phyloP scores from a whole-genome alignment of 2,113 vertebrate species.

The Channa maculata region DNA sequence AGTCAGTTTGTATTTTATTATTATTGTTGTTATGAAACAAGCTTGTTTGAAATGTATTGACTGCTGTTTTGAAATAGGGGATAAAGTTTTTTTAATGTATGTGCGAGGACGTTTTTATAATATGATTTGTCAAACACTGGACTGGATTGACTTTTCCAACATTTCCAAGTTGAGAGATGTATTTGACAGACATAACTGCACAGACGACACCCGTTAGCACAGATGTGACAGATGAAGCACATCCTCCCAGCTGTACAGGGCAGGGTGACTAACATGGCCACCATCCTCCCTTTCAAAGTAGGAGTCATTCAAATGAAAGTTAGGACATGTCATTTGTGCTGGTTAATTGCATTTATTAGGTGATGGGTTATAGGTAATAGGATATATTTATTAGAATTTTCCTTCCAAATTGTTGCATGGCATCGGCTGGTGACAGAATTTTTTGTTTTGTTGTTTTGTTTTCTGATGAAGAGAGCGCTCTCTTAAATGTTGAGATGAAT shows the following conservation, averaged over 20 bases:
- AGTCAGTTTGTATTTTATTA: slow-evolving; percentile 81
- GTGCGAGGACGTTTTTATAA: slow-evolving; percentile 79
- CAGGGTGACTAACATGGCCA: slow-evolving; percentile 42
- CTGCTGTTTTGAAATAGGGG: slow-evolving; percentile 86
- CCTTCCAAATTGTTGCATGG: slow-evolving; percentile 63
- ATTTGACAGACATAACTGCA: slow-evolving; percentile 82
- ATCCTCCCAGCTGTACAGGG: slow-evolving; percentile 52
- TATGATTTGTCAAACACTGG: slow-evolving; percentile 89
- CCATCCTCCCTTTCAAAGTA: slow-evolving; percentile 54
- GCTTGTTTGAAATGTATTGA: slow-evolving; percentile 84
- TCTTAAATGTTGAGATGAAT: slow-evolving; percentile 36
- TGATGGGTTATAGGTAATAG: slow-evolving; percentile 50
- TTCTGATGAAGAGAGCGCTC: slow-evolving; percentile 21
- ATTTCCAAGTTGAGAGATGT: slow-evolving; percentile 81
- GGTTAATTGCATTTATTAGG: slow-evolving; percentile 38
- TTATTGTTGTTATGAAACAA: slow-evolving; percentile 81
- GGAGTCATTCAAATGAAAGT: slow-evolving; percentile 43
- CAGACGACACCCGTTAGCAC: slow-evolving; percentile 71
- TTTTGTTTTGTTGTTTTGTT: slow-evolving; percentile 19
- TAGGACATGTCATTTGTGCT: slow-evolving; percentile 57
- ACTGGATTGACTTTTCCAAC: slow-evolving; percentile 84
- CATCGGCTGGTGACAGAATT: slow-evolving; percentile 36
- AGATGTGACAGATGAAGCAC: slow-evolving; percentile 56
- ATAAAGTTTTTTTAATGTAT: slow-evolving; percentile 69
- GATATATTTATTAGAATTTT: slow-evolving; percentile 59